These are phyloP conservation scores for Sphecodes monilicornis DNA, from an alignment of 2,888 invertebrate species.

Conservation along the genomic window DNA sequence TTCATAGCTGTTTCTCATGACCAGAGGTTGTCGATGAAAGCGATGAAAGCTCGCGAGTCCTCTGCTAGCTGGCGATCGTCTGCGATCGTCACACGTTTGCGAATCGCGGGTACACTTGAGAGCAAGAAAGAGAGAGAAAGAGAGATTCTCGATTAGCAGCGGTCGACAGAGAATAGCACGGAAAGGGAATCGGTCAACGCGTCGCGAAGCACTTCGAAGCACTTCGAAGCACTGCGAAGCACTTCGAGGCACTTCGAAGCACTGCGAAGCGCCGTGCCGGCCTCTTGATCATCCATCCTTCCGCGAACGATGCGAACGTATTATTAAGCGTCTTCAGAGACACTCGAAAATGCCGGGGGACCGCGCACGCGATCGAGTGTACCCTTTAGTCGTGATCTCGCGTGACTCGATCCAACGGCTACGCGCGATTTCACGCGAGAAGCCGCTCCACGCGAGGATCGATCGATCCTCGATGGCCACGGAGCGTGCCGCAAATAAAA, in stretches of 20 bases:
- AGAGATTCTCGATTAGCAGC: slow-evolving; percentile 14
- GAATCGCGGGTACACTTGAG: background rate
- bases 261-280: background rate
- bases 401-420: slow-evolving; percentile 25
- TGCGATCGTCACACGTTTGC: background rate
- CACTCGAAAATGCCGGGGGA: slow-evolving; percentile 27
- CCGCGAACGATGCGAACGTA: slow-evolving; percentile 23
- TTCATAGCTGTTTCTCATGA: background rate
- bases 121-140: background rate
- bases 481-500: background rate
- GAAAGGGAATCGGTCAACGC: slow-evolving; percentile 8
- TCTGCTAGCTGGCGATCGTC: background rate
- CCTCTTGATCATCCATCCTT: slow-evolving; percentile 12
- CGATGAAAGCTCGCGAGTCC: background rate
- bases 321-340: slow-evolving; percentile 38
- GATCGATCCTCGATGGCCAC: background rate
- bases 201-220: background rate
- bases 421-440: slow-evolving; percentile 9
- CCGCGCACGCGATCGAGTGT: slow-evolving; percentile 38
- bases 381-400: slow-evolving; percentile 25
- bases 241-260: background rate
- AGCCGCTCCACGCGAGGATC: background rate
- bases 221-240: background rate
- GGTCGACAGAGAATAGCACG: slow-evolving; percentile 15
- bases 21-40: background rate